A percentile compares a stretch with the other conserved stretches of the same genome.
phyloP scores from a whole-genome alignment of 2,113 vertebrate genomes.

The Eira barbara region DNA sequence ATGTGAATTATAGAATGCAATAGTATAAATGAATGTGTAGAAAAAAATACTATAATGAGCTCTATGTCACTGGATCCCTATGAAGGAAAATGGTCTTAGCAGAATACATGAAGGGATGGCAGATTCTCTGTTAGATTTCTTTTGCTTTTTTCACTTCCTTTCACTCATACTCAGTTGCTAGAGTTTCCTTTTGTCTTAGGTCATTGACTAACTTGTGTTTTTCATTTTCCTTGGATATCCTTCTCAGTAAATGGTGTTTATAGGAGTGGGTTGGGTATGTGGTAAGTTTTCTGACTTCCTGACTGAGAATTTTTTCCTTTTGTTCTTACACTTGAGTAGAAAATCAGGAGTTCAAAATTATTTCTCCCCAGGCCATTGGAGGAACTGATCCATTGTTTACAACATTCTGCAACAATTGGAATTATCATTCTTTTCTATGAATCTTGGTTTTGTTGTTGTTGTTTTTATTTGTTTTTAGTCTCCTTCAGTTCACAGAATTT shows the following conservation, averaged over 20 bases:
- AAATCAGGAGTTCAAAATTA: background rate
- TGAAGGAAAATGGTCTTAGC: constrained; percentile 24
- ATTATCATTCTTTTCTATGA: background rate
- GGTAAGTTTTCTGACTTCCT: background rate
- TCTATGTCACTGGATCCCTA: background rate
- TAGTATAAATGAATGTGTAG: background rate
- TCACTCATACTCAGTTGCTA: background rate
- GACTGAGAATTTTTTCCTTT: background rate
- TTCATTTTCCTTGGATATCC: background rate
- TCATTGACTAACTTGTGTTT: background rate
- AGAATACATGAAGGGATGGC: background rate
- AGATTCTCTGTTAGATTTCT: background rate
- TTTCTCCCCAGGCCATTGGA: background rate
- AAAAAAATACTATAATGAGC: background rate
- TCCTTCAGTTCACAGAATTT: background rate
- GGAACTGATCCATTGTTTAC: background rate
- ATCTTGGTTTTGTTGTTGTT: background rate
- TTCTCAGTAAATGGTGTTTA: background rate
- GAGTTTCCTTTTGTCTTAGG: background rate
- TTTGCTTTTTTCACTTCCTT: background rate
- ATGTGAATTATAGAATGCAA: background rate
- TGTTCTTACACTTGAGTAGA: background rate
- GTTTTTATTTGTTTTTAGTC: background rate
- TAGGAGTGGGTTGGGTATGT: background rate
- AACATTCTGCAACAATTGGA: background rate